A percentile compares a stretch with the other conserved stretches of the same genome.
phyloP scores from a whole-genome alignment of 2,113 vertebrate genomes.

The Crocuta crocuta region DNA sequence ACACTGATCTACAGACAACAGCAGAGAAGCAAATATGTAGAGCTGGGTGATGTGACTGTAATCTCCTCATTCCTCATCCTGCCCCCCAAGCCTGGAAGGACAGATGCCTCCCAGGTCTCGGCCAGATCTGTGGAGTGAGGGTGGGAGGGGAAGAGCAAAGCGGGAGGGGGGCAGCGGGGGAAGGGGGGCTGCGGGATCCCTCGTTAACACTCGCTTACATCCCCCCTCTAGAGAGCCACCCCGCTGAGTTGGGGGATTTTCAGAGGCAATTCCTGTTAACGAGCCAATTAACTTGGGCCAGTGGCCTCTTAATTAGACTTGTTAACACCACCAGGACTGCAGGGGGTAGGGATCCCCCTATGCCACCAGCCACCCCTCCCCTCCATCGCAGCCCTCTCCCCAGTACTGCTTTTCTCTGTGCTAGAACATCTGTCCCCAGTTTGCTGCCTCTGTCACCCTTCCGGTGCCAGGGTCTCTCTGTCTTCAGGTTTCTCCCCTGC shows the following conservation, averaged over 20 bases:
- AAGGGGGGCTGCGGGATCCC: constrained; percentile 41
- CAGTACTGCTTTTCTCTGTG: constrained; percentile 34
- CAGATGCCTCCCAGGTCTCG: constrained; percentile 56
- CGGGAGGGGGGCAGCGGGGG: not conserved
- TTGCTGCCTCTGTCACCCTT: not conserved
- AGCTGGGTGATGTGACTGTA: not conserved
- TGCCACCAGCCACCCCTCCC: not conserved
- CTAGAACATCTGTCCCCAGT: constrained; percentile 60
- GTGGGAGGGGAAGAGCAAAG: not conserved
- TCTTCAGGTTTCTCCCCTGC: not conserved
- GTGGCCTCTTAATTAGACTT: constrained; percentile 84
- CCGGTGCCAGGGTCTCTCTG: constrained; percentile 28
- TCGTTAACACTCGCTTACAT: constrained; percentile 77
- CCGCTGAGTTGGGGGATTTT: constrained; percentile 80
- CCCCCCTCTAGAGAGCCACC: constrained; percentile 77
- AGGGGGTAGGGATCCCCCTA: constrained; percentile 40
- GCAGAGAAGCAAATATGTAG: not conserved
- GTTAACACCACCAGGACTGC: constrained; percentile 78
- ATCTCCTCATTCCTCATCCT: constrained; percentile 32
- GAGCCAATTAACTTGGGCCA: constrained; percentile 83
- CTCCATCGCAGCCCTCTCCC: not conserved
- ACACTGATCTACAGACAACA: not conserved
- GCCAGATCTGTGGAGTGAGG: constrained; percentile 56
- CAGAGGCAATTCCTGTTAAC: constrained; percentile 82
- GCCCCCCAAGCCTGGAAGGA: constrained; percentile 53